Percentiles rank a stretch among this genome's conserved stretches.
Evolutionary conservation across 1,140 invertebrate genomes (phyloP).

Genomic region (Drosophila mojavensis): DNA sequence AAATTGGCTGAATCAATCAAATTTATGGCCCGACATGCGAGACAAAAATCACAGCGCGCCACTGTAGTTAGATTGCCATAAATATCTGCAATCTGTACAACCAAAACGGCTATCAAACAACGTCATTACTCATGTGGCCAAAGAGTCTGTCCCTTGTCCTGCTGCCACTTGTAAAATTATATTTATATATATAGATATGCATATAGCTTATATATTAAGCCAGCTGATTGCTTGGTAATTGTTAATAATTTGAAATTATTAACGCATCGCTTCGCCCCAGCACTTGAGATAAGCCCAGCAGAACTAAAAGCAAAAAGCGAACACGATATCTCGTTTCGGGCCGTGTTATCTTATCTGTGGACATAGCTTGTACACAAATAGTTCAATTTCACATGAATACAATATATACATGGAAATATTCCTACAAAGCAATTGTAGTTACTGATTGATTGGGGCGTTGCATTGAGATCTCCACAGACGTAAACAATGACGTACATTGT

Average conservation of each 20-base stretch:
- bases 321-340: not conserved
- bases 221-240: constrained; percentile 3
- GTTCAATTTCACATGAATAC: not conserved
- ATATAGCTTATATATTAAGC: not conserved
- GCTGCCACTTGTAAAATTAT: constrained; percentile 1
- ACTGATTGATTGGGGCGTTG: not conserved
- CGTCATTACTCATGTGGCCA: constrained; percentile 1
- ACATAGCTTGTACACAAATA: constrained; percentile 3
- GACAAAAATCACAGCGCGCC: constrained; percentile 1
- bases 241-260: constrained; percentile 7
- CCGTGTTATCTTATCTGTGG: not conserved
- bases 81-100: constrained; percentile 7
- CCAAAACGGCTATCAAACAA: not conserved
- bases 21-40: not conserved
- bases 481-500: too few species aligned
- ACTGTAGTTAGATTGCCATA: not conserved
- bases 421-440: not conserved
- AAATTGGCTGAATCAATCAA: constrained; percentile 6
- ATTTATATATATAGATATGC: not conserved
- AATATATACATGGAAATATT: not conserved
- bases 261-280: not conserved
- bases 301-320: not conserved
- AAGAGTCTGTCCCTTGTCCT: not conserved
- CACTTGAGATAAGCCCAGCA: not conserved
- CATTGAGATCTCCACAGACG: too few species aligned